Evolutionary conservation across 64 coral and sea anemone species (phyloP), one percentile per base, ranked within the genome.

Genomic region (Actinia tenebrosa): DNA sequence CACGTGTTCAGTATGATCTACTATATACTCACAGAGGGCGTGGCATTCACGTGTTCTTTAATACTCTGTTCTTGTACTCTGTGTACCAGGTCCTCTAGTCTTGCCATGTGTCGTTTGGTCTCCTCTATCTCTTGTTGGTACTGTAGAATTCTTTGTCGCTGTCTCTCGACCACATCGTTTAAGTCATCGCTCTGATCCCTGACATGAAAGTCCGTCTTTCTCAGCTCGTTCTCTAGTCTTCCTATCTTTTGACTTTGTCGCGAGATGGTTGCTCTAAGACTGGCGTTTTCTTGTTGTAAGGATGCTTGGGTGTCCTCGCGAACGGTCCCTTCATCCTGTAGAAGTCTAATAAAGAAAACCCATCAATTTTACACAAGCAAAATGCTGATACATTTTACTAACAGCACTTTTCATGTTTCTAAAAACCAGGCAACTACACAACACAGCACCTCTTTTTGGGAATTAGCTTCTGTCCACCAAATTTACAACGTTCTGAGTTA

Each of bases 231-330:
- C 80, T 99, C 97, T 9, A 99, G 87, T 64, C 88, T 87, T 50
- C 97, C 97, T 77, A 99, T 95, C 87, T 95, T 99, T 60, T 99
- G 97, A 88, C 97, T 99, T 75, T 99, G 97, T 79, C 97, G 88
- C 10, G 97, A 95, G 15, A 99, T 92, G 26, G 97, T 99, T 4
- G 97, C 89, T 58, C 97, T 56, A 6, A 99, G 87, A n/a, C 83
- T 92, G 20, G 93, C 66, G 18, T 99, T 99, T 53, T 99, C 97
- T 60, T 95, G 93, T 58, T 99, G 92, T 53, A 99, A 83, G 14
- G 86, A 82, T 3, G 93, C 91, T 88, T 92, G 89, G 83, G 82
- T 90, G 25, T 99, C 97, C 53, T 95, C 88, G 14, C 88, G 91
- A 10, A 83, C 90, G 1, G 88, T 90, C 3, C 97, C 91, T 79